Evolutionary conservation across 2,888 invertebrate genomes (phyloP), one percentile per base, ranked within the genome.

Genomic region (Cephus spinipes): DNA sequence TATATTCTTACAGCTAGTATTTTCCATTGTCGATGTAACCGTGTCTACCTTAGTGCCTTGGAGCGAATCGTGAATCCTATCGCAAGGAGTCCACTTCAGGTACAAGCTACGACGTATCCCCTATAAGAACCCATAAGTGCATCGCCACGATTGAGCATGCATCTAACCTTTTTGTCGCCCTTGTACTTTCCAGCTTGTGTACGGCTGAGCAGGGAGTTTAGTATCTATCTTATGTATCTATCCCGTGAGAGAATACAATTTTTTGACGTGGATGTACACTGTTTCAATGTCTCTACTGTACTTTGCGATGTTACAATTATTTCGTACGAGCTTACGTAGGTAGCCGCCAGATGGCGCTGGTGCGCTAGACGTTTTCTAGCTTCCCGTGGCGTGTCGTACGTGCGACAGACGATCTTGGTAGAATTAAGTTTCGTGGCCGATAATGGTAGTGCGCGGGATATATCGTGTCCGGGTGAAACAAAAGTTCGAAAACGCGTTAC

Each of bases 401-500:
- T 40, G 40, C 40, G 32, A 1, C 0, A 6, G 55, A 55, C 15
- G 55, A 9, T 6, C 55, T 55, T 55, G 55, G 55, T 23, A 23
- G 55, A 23, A 55, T 23, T 1, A 23, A 23, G 55, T 23, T 55
- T 55, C 55, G 55, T 55, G 55, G 55, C 23, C 23, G 55, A 55
- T 55, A 9, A 55, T 55, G 6, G 55, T 23, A 23, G 55, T 23
- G 55, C 15, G 55, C 23, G 55, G 55, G 55, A 55, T 9, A 23
- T 55, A 55, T 55, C 55, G 55, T 55, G 55, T 55, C 23, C 1
- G 55, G 71, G 71, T 32, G 71, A 71, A 71, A 30, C 32, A 36
- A 69, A 73, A 23, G 68, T 55, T 69, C 75, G 79, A 76, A 74
- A 76, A 76, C 33, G 68, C 75, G 71, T 35, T 69, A 55, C 77